phyloP scores from a whole-genome alignment of 1,140 invertebrate species.

The Aplysia californica region DNA sequence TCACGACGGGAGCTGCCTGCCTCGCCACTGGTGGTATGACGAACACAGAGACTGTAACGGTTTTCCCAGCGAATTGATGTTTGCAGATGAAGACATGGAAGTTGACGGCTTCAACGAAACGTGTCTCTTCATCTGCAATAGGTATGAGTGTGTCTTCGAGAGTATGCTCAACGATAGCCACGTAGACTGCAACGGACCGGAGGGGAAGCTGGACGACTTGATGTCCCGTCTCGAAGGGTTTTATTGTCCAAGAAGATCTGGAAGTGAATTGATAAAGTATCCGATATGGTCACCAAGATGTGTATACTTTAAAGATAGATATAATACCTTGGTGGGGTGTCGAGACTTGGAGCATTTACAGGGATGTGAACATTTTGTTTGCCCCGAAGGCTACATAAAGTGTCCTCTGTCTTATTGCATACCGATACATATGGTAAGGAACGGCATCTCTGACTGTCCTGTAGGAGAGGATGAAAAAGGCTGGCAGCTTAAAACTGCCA shows the following conservation, averaged over 20 bases:
- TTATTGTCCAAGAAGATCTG: not conserved
- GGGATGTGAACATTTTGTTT: not conserved
- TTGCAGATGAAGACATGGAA: not conserved
- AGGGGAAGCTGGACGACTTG: conserved; percentile 7
- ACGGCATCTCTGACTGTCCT: conserved; percentile 6
- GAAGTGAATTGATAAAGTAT: not conserved
- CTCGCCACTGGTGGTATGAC: conserved; percentile 14
- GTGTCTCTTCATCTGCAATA: conserved; percentile 13
- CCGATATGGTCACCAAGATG: conserved; percentile 5
- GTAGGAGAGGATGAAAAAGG: conserved; percentile 12
- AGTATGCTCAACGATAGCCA: not conserved
- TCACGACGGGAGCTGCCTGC: conserved; percentile 18
- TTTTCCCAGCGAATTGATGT: not conserved
- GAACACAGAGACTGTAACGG: conserved; percentile 13
- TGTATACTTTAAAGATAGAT: conserved; percentile 19
- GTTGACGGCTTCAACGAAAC: not conserved
- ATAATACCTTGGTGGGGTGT: conserved; percentile 1
- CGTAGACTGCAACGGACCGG: conserved; percentile 12
- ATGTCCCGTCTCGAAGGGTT: not conserved
- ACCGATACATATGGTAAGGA: not conserved
- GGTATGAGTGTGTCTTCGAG: not conserved
- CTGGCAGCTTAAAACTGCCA: not conserved
- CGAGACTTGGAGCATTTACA: conserved; percentile 4
- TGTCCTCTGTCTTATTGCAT: conserved; percentile 1
- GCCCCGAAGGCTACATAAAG: conserved; percentile 14